Evolutionary conservation across 2,888 invertebrate species (phyloP).

Genomic region (Neoaliturus tenellus): DNA sequence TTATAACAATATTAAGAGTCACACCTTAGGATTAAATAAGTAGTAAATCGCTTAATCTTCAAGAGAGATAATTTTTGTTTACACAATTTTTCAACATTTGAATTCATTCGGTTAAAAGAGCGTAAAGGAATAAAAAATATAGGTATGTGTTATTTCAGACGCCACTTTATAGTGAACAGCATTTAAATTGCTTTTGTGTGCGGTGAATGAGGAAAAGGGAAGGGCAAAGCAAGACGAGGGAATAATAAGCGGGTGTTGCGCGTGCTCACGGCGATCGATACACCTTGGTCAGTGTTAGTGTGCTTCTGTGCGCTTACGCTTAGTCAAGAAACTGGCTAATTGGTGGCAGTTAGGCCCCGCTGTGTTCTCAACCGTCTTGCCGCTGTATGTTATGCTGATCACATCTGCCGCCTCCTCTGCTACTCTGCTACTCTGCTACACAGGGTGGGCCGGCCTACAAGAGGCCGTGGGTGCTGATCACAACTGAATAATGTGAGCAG

Average conservation of each 20-base stretch:
- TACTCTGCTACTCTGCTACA: not conserved
- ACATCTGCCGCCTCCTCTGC: not conserved
- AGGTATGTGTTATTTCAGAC: constrained; percentile 52
- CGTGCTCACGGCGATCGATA: constrained; percentile 41
- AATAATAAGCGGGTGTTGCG: constrained; percentile 42
- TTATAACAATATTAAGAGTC: too few relatives aligned
- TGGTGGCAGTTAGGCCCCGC: constrained; percentile 25
- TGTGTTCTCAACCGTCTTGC: constrained; percentile 29
- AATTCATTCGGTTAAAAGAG: not conserved
- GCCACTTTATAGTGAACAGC: constrained; percentile 57
- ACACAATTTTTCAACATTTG: not conserved
- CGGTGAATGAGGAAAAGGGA: constrained; percentile 63
- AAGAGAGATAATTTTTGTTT: not conserved
- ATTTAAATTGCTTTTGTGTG: constrained; percentile 60
- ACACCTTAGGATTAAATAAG: too few relatives aligned
- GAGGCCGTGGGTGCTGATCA: too few relatives aligned
- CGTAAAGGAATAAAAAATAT: constrained; percentile 23
- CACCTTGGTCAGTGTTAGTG: constrained; percentile 48
- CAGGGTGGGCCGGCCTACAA: too few relatives aligned
- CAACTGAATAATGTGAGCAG: too few relatives aligned
- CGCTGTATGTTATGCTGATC: constrained; percentile 19
- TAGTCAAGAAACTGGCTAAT: constrained; percentile 48
- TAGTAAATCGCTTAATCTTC: too few relatives aligned
- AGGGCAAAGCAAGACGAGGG: constrained; percentile 47
- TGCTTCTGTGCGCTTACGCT: too few relatives aligned